phyloP scores from a whole-genome alignment of 2,888 invertebrate genomes.

The Stenotaenia linearis region DNA sequence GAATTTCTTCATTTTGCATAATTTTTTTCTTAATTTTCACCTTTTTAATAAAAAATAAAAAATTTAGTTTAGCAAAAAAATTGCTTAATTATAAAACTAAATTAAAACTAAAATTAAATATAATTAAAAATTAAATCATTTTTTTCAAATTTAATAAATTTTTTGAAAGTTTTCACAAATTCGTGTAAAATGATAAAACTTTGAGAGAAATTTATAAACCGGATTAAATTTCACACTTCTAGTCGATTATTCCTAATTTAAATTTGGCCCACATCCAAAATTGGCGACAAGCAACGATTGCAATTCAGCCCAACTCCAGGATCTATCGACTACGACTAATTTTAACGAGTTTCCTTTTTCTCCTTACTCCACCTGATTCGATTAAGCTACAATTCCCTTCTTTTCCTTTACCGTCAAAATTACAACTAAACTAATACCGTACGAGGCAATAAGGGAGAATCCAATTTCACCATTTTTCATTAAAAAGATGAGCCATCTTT shows the following conservation, averaged over 20 bases:
- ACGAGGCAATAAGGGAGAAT: not conserved
- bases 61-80: too few species aligned
- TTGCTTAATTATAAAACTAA: too few species aligned
- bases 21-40: too few species aligned
- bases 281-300: not conserved
- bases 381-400: not conserved
- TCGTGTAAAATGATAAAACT: too few species aligned
- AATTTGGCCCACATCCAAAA: not conserved
- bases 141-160: too few species aligned
- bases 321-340: not conserved
- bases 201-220: too few species aligned
- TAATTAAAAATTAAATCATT: too few species aligned
- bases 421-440: not conserved
- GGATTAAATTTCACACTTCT: not conserved
- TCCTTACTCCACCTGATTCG: not conserved
- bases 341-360: not conserved
- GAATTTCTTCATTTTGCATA: too few species aligned
- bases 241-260: not conserved
- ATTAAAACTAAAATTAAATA: too few species aligned
- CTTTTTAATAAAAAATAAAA: too few species aligned
- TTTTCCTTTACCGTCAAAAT: not conserved
- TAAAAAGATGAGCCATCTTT: not conserved
- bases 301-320: not conserved
- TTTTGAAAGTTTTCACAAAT: not conserved
- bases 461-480: not conserved